Base-by-base conservation (phyloP, 2,113 vertebrate genomes). In the Onychorhynchus coronatus region DNA sequence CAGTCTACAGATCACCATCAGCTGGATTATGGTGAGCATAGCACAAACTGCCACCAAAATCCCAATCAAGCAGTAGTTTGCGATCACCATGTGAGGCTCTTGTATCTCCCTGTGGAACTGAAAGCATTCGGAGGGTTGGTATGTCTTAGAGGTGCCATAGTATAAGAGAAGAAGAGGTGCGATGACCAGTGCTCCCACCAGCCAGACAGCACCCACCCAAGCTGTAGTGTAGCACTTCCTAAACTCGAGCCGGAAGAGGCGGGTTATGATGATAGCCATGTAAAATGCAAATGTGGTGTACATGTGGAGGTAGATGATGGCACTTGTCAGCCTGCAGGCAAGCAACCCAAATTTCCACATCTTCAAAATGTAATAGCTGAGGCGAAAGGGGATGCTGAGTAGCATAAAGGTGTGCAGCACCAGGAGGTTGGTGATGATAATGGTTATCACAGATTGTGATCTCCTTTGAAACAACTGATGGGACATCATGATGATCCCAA, bases 291-390 rank as follows among this genome's bases (percentile, higher is more conserved):
- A 98, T 56, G 95, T 97, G 62, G 68, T 30, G 35, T 98, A 98
- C 97, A 98, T 98, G 50, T 97, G 97, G 35, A 88, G 27, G 25
- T 98, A 97, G 66, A 97, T 90, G 66, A 93, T 37, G 59, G 88
- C 46, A 1, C 97, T 97, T 1, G 35, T 8, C 30, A 98, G 30
- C 63, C 68, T 66, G 81, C 98, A 98, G 8, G 92, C 4, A 1
- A 98, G 90, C 37, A 5, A 35, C 22, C 97, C 97, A 0, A 97
- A 95, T 33, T 89, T 88, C 97, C 98, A 98, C 62, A 93, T 50
- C 17, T 1, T 11, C 71, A 90, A 52, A 44, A 96, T 25, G 28
- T 98, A 98, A 55, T 97, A 98, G 75, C 95, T 97, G 71, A 98
- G 89, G 55, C 92, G 91, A 74, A 98, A 97, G 4, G 97, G 98